phyloP scores from a whole-genome alignment of 1,140 invertebrate genomes.

The Caerostris extrusa region DNA sequence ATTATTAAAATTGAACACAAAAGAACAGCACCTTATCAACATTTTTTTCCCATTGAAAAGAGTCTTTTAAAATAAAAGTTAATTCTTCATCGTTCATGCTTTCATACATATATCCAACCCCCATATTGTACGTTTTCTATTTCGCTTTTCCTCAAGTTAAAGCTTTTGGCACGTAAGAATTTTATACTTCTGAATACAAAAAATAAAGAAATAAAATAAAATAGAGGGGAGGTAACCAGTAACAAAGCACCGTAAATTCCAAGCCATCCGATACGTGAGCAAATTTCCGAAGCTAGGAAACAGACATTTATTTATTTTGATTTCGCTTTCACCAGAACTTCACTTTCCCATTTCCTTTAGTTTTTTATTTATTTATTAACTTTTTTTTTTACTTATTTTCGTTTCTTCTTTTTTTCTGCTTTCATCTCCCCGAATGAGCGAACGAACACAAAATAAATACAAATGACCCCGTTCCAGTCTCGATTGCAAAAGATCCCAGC shows the following conservation, averaged over 20 bases:
- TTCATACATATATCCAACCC: neutral
- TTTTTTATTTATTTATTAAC: slow-evolving; percentile 20
- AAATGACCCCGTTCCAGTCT: slow-evolving; percentile 38
- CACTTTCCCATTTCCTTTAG: slow-evolving; percentile 34
- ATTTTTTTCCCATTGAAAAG: no score
- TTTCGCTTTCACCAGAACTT: slow-evolving; percentile 27
- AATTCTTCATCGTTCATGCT: neutral
- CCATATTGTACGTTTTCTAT: neutral
- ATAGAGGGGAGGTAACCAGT: neutral
- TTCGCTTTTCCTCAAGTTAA: neutral
- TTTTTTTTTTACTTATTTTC: neutral
- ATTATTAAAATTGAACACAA: no score
- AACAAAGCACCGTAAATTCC: slow-evolving; percentile 44
- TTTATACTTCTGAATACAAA: slow-evolving; percentile 16
- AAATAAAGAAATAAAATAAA: neutral
- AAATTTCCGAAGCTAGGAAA: slow-evolving; percentile 29
- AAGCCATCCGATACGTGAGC: slow-evolving; percentile 52
- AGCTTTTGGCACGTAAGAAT: slow-evolving; percentile 45
- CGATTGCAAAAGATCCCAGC: slow-evolving; percentile 45
- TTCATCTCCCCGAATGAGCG: slow-evolving; percentile 20
- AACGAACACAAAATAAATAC: slow-evolving; percentile 62
- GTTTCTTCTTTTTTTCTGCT: neutral
- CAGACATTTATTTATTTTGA: slow-evolving; percentile 57
- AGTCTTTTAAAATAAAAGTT: slow-evolving; percentile 15
- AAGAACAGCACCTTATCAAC: no score